phyloP scores from a whole-genome alignment of 2,888 invertebrate genomes.

The Eremobia ochroleuca region DNA sequence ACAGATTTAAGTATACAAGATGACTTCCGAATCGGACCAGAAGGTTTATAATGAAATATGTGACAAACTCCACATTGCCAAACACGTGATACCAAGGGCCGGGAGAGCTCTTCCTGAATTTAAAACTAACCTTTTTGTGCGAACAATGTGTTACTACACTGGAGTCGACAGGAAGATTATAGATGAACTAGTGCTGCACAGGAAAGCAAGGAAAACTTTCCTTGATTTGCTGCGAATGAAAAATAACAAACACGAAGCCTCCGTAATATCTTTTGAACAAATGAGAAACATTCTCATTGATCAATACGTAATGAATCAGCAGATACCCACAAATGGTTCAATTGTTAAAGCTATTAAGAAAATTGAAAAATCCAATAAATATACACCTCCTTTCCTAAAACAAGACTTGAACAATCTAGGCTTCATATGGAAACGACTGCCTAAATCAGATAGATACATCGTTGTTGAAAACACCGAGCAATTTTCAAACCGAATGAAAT shows the following conservation, averaged over 20 bases:
- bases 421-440: constrained; percentile 63
- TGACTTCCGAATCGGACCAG: constrained; percentile 19
- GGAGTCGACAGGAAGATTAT: constrained; percentile 4
- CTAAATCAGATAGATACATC: constrained; percentile 53
- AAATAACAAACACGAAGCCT: fast-evolving
- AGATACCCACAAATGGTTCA: constrained; percentile 32
- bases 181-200: not conserved
- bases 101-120: not conserved
- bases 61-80: constrained; percentile 40
- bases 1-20: constrained; percentile 29
- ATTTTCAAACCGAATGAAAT: constrained; percentile 56
- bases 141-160: constrained; percentile 34
- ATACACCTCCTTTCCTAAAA: not conserved
- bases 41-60: not conserved
- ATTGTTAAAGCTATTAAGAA: constrained; percentile 6
- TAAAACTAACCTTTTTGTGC: not conserved
- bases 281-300: constrained; percentile 28
- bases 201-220: constrained; percentile 29
- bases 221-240: constrained; percentile 3
- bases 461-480: constrained; percentile 65
- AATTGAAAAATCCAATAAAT: not conserved
- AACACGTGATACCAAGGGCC: not conserved
- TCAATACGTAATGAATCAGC: constrained; percentile 28
- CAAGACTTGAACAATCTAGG: constrained; percentile 50
- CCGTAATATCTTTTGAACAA: not conserved